Conservation (phyloP, 2,888 invertebrate genomes). For the Alsophila aescularia region DNA sequence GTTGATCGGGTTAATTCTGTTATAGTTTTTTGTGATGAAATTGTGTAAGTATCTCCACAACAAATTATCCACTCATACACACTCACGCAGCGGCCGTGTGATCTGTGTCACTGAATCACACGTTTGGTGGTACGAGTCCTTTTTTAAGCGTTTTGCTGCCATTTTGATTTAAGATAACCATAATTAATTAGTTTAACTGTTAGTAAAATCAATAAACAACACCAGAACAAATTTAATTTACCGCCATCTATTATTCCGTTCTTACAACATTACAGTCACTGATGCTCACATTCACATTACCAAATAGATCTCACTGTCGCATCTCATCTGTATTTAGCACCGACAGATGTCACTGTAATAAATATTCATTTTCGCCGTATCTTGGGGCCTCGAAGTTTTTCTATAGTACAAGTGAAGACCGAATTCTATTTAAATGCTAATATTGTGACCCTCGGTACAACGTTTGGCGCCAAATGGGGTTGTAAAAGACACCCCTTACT, state of each 20-base stretch:
- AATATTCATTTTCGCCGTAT: conserved; percentile 30
- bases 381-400: conserved; percentile 25
- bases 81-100: too few species aligned
- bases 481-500: conserved; percentile 42
- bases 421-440: conserved; percentile 62
- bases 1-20: too few species aligned
- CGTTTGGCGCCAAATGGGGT: conserved; percentile 38
- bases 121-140: too few species aligned
- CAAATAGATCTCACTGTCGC: conserved; percentile 30
- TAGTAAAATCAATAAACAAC: background rate
- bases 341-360: conserved; percentile 26
- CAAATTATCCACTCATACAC: too few species aligned
- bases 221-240: conserved; percentile 5
- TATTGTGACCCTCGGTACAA: conserved; percentile 49
- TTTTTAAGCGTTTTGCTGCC: too few species aligned
- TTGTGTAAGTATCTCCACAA: too few species aligned
- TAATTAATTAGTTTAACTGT: too few species aligned
- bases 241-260: conserved; percentile 30
- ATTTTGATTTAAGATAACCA: too few species aligned
- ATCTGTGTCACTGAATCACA: too few species aligned
- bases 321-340: conserved; percentile 18
- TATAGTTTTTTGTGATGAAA: too few species aligned
- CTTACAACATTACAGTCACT: conserved; percentile 15
- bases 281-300: conserved; percentile 16
- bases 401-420: conserved; percentile 29